phyloP scores from a whole-genome alignment of 1,140 invertebrate species.

The Pseudomyrmex gracilis region DNA sequence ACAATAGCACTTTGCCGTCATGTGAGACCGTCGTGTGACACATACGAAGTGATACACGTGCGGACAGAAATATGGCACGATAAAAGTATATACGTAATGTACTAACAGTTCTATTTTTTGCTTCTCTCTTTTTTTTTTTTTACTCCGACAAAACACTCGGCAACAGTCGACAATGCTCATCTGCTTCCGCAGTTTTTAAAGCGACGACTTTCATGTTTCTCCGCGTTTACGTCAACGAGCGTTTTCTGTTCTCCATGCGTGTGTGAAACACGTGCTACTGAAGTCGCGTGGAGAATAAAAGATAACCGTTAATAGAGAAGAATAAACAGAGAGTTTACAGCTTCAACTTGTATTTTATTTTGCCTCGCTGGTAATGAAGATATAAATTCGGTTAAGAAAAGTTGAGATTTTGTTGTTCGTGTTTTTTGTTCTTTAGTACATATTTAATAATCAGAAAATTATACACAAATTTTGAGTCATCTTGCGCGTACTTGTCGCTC shows the following conservation, averaged over 20 bases:
- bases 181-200: constrained; percentile 62
- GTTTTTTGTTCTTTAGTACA: neutral
- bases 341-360: neutral
- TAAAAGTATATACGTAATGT: constrained; percentile 48
- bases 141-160: constrained; percentile 39
- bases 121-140: neutral
- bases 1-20: constrained; percentile 55
- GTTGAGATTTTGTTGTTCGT: neutral
- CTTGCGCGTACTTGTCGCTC: neutral
- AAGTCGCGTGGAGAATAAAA: constrained; percentile 41
- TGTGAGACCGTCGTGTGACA: neutral
- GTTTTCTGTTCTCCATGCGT: constrained; percentile 56
- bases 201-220: constrained; percentile 63
- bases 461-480: neutral
- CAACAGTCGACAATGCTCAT: constrained; percentile 55
- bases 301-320: neutral
- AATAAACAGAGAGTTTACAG: neutral
- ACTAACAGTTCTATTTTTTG: constrained; percentile 34
- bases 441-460: neutral
- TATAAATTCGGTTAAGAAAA: neutral
- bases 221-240: constrained; percentile 18
- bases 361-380: neutral
- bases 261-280: constrained; percentile 25
- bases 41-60: constrained; percentile 40
- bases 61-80: constrained; percentile 26